phyloP scores from a whole-genome alignment of 1,140 invertebrate genomes.

The Solenopsis invicta region DNA sequence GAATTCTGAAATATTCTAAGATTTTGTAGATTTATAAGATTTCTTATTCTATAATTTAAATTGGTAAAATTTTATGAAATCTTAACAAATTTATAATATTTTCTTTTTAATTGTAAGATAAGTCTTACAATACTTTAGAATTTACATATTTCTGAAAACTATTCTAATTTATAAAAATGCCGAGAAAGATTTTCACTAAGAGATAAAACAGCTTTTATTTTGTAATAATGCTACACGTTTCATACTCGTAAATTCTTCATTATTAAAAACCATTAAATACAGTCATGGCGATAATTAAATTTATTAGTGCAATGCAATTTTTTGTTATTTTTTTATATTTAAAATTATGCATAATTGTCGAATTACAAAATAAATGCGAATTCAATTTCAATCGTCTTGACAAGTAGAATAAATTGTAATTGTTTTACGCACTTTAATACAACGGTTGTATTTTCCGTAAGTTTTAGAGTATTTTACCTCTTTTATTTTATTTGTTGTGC shows the following conservation, averaged over 20 bases:
- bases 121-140: no score
- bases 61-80: no score
- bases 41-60: no score
- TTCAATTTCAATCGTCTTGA: neutral
- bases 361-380: neutral
- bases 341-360: neutral
- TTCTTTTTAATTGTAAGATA: no score
- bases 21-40: no score
- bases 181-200: no score
- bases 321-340: neutral
- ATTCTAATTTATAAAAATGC: no score
- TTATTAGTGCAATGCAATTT: neutral
- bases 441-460: neutral
- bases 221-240: neutral
- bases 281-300: neutral
- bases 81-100: no score
- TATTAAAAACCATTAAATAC: neutral
- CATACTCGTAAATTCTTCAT: neutral
- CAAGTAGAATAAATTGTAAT: neutral
- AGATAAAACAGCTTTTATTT: neutral
- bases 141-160: no score
- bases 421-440: no score
- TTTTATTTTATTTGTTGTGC: neutral
- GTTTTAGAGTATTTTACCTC: neutral
- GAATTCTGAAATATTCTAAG: no score